These are phyloP conservation scores for Morpho helenor DNA, from an alignment of 2,888 invertebrate species.

Conservation along the genomic window DNA sequence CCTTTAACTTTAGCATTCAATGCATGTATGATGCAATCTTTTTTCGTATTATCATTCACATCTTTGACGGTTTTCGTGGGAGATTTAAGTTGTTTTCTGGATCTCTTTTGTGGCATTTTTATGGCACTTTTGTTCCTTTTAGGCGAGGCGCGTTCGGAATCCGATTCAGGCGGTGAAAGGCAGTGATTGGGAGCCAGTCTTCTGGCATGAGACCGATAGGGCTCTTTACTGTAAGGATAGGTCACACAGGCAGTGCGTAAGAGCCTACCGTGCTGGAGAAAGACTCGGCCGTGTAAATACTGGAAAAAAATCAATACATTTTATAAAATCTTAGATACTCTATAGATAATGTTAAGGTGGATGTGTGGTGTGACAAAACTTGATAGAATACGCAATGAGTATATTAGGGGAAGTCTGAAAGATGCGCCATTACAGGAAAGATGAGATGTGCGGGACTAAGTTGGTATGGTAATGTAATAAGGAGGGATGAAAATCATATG, in stretches of 20 bases:
- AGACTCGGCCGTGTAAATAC: constrained; percentile 88
- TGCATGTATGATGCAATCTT: constrained; percentile 38
- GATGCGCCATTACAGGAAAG: too few species aligned
- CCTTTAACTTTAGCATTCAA: constrained; percentile 44
- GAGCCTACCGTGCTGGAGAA: constrained; percentile 84
- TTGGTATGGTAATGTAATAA: too few species aligned
- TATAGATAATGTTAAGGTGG: too few species aligned
- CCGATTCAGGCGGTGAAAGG: constrained; percentile 55
- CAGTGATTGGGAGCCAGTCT: constrained; percentile 56
- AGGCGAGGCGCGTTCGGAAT: constrained; percentile 57
- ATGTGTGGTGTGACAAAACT: too few species aligned
- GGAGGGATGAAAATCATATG: too few species aligned
- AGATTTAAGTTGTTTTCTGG: constrained; percentile 62
- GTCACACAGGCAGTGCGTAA: constrained; percentile 83
- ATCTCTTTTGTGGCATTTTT: constrained; percentile 53
- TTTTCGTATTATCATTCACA: constrained; percentile 64
- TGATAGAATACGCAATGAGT: too few species aligned
- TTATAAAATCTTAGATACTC: too few species aligned
- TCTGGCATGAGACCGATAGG: constrained; percentile 61
- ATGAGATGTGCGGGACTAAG: too few species aligned
- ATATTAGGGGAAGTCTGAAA: too few species aligned
- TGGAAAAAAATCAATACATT: constrained; percentile 50
- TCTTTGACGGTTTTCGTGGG: constrained; percentile 65
- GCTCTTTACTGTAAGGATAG: constrained; percentile 67
- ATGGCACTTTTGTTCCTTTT: constrained; percentile 45